Base-by-base conservation (phyloP, 2,888 invertebrate species). In the Apodemia mormo region DNA sequence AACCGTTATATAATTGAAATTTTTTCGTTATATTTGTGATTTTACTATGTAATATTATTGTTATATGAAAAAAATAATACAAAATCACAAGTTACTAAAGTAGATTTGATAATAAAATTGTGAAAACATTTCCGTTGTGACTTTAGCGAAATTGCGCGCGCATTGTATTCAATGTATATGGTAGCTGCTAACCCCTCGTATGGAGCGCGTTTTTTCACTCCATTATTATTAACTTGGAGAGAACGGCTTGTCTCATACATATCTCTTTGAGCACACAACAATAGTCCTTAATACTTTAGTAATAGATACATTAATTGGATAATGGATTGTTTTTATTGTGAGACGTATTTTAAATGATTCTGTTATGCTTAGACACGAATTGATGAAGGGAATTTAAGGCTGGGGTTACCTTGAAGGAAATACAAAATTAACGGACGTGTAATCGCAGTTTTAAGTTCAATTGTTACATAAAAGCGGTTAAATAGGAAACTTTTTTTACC, bases 121-220 rank as follows among this genome's bases (percentile, higher is more conserved):
- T 58, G 56, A 56, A 58, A 58, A 58, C 30, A 30, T 45, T 4
- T 45, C 5, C 45, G 45, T 14, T 45, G 45, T 45, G 45, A 45
- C 58, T 37, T 6, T 4, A 49, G 22, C 45, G 6, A 45, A 45
- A 45, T 65, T 65, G 58, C 61, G 43, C 67, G 66, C 67, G 22
- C 71, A 56, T 56, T 67, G 71, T 76, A 68, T 76, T 85, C 58
- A 77, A 78, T 37, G 65, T 75, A 85, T 14, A 45, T 45, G 45
- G 45, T 85, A 88, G 86, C 86, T 84, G 85, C 85, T 88, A 87
- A 90, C 92, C 92, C 91, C 90, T 92, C 90, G 82, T 76, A 75
- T 78, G 81, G 83, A 78, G 80, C 77, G 88, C 90, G 91, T 92
- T 92, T 90, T 90, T 88, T 88, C 85, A 86, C 84, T 87, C 88